A percentile compares a stretch with the other conserved stretches of the same genome.
Conservation (phyloP, 2,888 invertebrate species). For the Aphidoletes aphidimyza region DNA sequence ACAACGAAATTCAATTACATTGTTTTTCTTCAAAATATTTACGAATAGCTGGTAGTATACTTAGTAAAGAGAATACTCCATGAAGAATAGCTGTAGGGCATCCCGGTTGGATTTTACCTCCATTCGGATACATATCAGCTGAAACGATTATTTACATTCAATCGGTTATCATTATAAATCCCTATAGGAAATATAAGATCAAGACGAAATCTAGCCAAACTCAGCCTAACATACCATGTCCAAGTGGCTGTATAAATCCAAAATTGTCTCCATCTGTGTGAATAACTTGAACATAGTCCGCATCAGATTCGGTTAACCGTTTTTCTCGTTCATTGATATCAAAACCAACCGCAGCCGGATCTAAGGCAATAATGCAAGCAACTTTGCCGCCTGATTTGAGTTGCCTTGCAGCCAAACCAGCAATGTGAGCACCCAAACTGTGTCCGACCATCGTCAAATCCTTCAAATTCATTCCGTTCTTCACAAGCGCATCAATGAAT, state of each 20-base stretch:
- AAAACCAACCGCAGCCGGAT: slow-evolving; percentile 18
- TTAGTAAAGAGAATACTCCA: background rate
- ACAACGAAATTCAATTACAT: background rate
- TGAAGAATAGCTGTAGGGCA: background rate
- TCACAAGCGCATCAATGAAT: slow-evolving; percentile 4
- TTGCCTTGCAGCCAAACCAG: background rate
- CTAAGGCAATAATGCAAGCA: background rate
- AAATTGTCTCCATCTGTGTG: slow-evolving; percentile 4
- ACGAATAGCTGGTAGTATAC: background rate
- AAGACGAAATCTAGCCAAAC: background rate
- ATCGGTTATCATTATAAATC: too few relatives aligned
- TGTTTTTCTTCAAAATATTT: background rate
- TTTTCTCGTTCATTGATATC: background rate
- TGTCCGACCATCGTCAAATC: background rate
- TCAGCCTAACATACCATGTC: background rate
- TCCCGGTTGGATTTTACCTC: slow-evolving; percentile 33
- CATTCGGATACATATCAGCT: slow-evolving; percentile 42
- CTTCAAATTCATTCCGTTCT: slow-evolving; percentile 12
- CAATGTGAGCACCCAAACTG: background rate
- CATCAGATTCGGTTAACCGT: background rate
- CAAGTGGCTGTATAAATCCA: background rate
- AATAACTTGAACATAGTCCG: slow-evolving; percentile 22
- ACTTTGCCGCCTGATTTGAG: background rate
- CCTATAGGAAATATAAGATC: background rate
- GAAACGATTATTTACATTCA: too few relatives aligned